A percentile compares a stretch with the other conserved stretches of the same genome.
Conservation (phyloP, 2,113 vertebrate species). For the Oryzias curvinotus region DNA sequence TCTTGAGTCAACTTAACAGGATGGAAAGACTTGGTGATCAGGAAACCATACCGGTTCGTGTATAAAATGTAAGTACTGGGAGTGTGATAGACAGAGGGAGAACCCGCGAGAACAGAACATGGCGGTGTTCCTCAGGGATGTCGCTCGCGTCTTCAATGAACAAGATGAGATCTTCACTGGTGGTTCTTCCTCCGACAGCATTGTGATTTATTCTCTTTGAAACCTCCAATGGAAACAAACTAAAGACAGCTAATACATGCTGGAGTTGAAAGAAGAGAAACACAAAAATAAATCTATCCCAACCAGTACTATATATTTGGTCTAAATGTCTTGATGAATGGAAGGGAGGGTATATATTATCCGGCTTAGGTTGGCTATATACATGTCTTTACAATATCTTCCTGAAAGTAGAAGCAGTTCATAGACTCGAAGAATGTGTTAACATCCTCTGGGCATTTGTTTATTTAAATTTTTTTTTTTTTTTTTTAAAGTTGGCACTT, state of each 20-base stretch:
- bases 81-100: constrained; percentile 13
- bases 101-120: constrained; percentile 39
- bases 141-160: constrained; percentile 29
- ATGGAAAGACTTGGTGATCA: constrained; percentile 30
- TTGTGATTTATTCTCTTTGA: constrained; percentile 53
- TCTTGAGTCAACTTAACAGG: constrained; percentile 25
- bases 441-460: constrained; percentile 57
- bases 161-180: constrained; percentile 36
- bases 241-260: constrained; percentile 77
- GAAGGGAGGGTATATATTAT: constrained; percentile 97
- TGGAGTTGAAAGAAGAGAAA: constrained; percentile 54
- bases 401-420: constrained; percentile 99
- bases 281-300: constrained; percentile 80
- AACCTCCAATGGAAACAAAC: constrained; percentile 71
- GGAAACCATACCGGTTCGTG: constrained; percentile 26
- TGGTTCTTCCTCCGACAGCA: constrained; percentile 38
- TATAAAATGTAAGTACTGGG: constrained; percentile 30
- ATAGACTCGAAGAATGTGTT: constrained; percentile 88
- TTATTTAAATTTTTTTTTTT: constrained; percentile 25
- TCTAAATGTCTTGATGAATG: constrained; percentile 89
- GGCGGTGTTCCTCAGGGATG: constrained; percentile 27
- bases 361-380: constrained; percentile 97
- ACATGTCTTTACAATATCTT: constrained; percentile 99
- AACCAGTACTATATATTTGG: constrained; percentile 91
- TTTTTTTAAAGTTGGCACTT: constrained; percentile 90